Conservation (phyloP, 2,113 vertebrate species). For the Vulpes lagopus region DNA sequence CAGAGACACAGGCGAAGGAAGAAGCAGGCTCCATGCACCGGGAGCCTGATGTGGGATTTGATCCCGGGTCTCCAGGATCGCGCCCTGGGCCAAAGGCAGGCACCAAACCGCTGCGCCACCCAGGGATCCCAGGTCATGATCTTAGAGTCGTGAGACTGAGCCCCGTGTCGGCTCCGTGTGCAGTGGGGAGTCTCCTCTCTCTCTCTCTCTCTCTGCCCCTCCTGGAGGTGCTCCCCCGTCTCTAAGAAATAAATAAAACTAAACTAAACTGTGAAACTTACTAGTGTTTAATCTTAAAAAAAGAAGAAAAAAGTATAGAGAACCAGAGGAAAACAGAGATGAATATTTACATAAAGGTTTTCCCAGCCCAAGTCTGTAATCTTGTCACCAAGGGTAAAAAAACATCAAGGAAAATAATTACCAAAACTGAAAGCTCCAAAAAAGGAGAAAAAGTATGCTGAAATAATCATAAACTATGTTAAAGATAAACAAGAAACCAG, state of each 20-base stretch:
- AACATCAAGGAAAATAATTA: background rate
- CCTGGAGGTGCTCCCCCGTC: background rate
- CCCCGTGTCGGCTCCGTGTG: background rate
- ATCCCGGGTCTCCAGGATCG: too few species aligned
- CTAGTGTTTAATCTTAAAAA: background rate
- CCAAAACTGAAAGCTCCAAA: background rate
- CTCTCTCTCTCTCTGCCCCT: background rate
- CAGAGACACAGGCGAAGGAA: too few species aligned
- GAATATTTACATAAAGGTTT: background rate
- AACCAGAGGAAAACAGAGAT: background rate
- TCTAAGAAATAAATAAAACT: too few species aligned
- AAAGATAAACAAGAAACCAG: background rate
- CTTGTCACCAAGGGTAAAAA: background rate
- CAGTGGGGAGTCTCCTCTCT: background rate
- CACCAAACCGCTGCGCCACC: too few species aligned
- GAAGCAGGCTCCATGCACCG: too few species aligned
- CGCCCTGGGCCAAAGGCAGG: too few species aligned
- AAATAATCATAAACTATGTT: background rate
- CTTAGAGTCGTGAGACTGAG: background rate
- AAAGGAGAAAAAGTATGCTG: background rate
- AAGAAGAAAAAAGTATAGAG: background rate
- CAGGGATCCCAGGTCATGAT: background rate
- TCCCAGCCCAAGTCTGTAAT: background rate
- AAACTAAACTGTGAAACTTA: too few species aligned
- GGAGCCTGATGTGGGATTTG: too few species aligned